Conservation (phyloP, 2,888 invertebrate genomes). For the Aporophyla nigra region DNA sequence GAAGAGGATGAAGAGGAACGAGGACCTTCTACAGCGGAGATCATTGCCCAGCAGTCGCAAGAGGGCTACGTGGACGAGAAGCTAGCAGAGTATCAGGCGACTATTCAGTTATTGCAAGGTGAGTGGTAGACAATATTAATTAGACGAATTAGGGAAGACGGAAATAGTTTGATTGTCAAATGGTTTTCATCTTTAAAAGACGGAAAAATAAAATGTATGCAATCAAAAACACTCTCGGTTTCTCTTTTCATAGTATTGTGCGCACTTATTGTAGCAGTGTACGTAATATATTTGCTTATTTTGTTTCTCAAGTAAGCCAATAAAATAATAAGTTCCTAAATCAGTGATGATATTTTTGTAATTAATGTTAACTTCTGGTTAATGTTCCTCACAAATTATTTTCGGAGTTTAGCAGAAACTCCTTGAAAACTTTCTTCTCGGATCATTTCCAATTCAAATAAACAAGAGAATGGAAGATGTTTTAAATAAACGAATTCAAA, state of each 20-base stretch:
- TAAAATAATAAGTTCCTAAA: neutral
- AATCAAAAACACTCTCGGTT: neutral
- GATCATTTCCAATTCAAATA: slow-evolving; percentile 15
- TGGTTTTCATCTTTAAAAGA: neutral
- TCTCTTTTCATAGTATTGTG: slow-evolving; percentile 1
- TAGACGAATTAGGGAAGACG: neutral
- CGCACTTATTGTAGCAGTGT: neutral
- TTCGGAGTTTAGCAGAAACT: slow-evolving; percentile 1
- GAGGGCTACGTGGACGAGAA: slow-evolving; percentile 98
- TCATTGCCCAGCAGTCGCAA: slow-evolving; percentile 98
- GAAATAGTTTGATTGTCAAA: neutral
- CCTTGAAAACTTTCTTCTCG: slow-evolving; percentile 27
- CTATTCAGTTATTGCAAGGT: slow-evolving; percentile 97
- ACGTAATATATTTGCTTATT: neutral
- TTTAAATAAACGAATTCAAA: neutral
- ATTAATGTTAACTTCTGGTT: slow-evolving; percentile 28
- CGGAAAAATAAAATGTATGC: neutral
- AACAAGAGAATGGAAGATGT: slow-evolving; percentile 31
- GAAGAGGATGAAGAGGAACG: slow-evolving; percentile 93
- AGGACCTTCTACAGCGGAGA: slow-evolving; percentile 97
- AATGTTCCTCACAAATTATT: slow-evolving; percentile 37
- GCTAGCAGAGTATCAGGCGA: slow-evolving; percentile 97
- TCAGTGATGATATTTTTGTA: slow-evolving; percentile 6
- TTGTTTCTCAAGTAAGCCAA: neutral
- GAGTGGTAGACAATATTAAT: slow-evolving; percentile 74